phyloP scores from a whole-genome alignment of 2,888 invertebrate species.

The Stomorhina lunata region DNA sequence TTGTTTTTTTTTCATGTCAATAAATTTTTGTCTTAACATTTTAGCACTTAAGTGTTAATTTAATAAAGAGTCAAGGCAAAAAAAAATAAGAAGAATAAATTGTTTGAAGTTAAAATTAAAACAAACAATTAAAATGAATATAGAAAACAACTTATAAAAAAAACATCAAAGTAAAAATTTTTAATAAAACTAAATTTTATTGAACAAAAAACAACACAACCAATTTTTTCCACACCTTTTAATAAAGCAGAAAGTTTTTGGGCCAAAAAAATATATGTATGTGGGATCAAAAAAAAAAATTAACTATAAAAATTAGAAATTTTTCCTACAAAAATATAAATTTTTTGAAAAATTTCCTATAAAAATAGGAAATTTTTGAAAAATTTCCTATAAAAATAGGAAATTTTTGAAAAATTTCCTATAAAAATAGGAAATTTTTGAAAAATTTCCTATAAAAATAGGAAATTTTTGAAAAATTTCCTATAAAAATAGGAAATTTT shows the following conservation, averaged over 20 bases:
- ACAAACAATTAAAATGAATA: background rate
- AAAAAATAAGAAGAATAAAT: background rate
- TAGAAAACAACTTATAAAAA: background rate
- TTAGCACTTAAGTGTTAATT: conserved; percentile 54
- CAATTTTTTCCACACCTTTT: conserved; percentile 11
- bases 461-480: no score
- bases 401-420: no score
- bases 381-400: no score
- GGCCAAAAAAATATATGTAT: background rate
- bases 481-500: no score
- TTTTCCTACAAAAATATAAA: no score
- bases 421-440: no score
- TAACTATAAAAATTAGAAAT: no score
- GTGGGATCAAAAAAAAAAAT: no score
- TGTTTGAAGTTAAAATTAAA: background rate
- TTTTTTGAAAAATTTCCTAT: no score
- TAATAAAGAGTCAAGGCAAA: conserved; percentile 1
- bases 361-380: no score
- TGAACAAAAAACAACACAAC: background rate
- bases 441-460: no score
- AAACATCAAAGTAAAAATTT: conserved; percentile 22
- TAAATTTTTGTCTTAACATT: background rate
- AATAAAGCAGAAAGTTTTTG: background rate
- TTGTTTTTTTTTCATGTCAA: background rate
- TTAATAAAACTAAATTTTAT: background rate